Evolutionary conservation across 2,888 invertebrate genomes (phyloP).

Genomic region (Oligia fasciuncula): DNA sequence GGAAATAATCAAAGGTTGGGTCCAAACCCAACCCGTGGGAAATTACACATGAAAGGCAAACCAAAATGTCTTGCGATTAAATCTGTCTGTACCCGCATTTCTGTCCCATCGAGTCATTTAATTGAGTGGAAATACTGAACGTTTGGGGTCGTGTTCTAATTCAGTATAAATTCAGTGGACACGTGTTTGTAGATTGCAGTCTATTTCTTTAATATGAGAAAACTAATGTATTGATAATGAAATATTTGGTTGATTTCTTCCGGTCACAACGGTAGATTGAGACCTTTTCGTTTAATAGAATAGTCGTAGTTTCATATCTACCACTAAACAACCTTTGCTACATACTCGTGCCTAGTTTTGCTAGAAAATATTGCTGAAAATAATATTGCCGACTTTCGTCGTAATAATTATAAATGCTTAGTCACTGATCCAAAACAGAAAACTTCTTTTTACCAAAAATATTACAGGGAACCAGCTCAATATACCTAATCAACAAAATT

Average conservation of each 20-base stretch:
- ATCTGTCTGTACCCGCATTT: slow-evolving; percentile 81
- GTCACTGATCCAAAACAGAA: background rate
- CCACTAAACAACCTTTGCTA: background rate
- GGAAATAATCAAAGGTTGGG: slow-evolving; percentile 74
- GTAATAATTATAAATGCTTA: background rate
- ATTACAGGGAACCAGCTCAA: slow-evolving; percentile 1
- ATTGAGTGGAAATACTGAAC: slow-evolving; percentile 83
- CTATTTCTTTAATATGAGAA: slow-evolving; percentile 59
- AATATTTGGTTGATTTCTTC: slow-evolving; percentile 34
- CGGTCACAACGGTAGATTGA: background rate
- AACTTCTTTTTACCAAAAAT: background rate
- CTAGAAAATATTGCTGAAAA: background rate
- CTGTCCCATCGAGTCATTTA: slow-evolving; percentile 84
- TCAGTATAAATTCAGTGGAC: slow-evolving; percentile 74
- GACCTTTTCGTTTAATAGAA: background rate
- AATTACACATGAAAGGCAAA: slow-evolving; percentile 83
- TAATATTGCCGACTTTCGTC: background rate
- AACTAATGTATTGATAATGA: slow-evolving; percentile 52
- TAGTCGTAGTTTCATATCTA: background rate
- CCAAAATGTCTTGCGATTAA: slow-evolving; percentile 84
- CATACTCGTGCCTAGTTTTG: background rate
- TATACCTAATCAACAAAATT: slow-evolving; percentile 15
- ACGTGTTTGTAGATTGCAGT: slow-evolving; percentile 67
- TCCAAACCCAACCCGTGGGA: slow-evolving; percentile 73
- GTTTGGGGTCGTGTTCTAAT: slow-evolving; percentile 74